Conservation (phyloP, 2,797 vertebrate species). For the Helostoma temminkii region DNA sequence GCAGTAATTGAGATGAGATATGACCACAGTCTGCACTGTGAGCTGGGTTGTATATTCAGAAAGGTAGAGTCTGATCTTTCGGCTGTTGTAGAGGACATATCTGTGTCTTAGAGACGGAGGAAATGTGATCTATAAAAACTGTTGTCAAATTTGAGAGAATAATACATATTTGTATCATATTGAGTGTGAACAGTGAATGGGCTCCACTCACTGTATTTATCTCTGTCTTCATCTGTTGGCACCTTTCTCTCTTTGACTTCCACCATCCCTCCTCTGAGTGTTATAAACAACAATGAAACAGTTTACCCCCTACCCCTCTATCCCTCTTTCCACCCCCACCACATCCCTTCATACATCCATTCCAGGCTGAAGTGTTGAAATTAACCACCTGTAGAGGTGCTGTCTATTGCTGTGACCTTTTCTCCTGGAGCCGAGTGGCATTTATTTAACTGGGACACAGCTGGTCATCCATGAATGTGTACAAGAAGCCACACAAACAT, state of each 20-base stretch:
- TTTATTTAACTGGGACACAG: slow-evolving; percentile 55
- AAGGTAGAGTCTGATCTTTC: too few relatives aligned
- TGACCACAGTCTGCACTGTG: too few relatives aligned
- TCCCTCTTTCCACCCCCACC: neutral
- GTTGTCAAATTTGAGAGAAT: too few relatives aligned
- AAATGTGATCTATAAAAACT: too few relatives aligned
- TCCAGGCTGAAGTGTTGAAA: slow-evolving; percentile 30
- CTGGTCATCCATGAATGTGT: slow-evolving; percentile 40
- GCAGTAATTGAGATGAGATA: too few relatives aligned
- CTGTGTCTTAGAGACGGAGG: too few relatives aligned
- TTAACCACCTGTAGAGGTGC: slow-evolving; percentile 44
- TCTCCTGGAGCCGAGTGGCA: slow-evolving; percentile 46
- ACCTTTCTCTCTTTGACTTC: neutral
- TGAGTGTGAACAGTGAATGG: too few relatives aligned
- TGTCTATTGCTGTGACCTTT: slow-evolving; percentile 66
- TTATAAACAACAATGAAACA: neutral
- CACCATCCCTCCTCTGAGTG: neutral
- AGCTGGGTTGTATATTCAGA: too few relatives aligned
- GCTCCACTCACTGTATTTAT: too few relatives aligned
- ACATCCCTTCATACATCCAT: neutral
- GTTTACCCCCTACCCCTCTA: neutral
- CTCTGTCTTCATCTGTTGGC: too few relatives aligned
- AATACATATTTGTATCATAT: too few relatives aligned
- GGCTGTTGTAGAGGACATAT: too few relatives aligned
- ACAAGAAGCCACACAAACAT: neutral